Base-by-base conservation (phyloP, 2,888 invertebrate species). In the Podotricha telesiphe region DNA sequence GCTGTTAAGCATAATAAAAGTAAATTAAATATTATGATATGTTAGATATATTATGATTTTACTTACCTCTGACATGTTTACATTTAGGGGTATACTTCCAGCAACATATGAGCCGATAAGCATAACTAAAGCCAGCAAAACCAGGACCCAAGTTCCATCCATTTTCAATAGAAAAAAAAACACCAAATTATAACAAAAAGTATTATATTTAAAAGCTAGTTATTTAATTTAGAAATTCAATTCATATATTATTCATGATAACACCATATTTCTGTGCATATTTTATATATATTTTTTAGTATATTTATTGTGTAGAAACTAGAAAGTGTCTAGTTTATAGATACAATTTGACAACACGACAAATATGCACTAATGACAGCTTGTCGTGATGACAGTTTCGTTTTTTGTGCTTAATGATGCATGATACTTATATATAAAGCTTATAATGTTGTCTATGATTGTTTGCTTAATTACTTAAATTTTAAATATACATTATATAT, bases 31-130 rank as follows among this genome's bases (percentile, higher is more conserved):
- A 50, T 17, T 19, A 37, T 15, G 5, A 17, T 2, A 17, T 55
- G 1, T 34, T 17, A 37, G 17, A 13, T 8, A 53, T 40, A 19
- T 22, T 13, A 5, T 6, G 40, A 51, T 8, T 34, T 45, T 34
- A 70, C 85, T 80, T 84, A 98, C 99, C 96, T 99, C 99, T 42
- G 99, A 99, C 87, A 99, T 95, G 79, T 95, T 96, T 86, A 99
- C 97, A 76, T 98, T 96, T 75, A 99, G 91, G 22, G 99, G 99
- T 82, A 99, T 96, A 71, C 97, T 97, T 64, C 99, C 99, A 77
- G 99, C 97, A 65, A 99, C 88, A 89, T 98, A 99, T 67, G 99
- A 99, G 1, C 99, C 99, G 68, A 99, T 94, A 74, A 99, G 93
- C 99, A 99, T 99, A 69, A 99, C 97, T 80, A 98, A 80, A 67